A percentile compares a stretch with the other conserved stretches of the same genome.
phyloP scores from a whole-genome alignment of 2,113 vertebrate genomes.

The Istiophorus platypterus region DNA sequence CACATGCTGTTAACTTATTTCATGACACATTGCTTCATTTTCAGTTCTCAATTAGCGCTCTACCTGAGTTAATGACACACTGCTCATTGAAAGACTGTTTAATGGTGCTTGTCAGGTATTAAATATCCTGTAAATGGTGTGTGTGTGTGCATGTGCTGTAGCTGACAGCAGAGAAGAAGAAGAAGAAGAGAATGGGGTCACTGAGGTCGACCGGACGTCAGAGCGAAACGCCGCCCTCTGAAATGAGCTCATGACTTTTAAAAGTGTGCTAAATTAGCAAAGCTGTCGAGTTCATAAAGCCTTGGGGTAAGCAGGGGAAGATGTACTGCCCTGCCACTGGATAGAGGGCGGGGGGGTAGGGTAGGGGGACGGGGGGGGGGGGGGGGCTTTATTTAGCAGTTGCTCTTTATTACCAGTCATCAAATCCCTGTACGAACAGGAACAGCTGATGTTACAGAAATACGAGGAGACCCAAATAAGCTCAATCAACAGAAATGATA shows the following conservation, averaged over 20 bases:
- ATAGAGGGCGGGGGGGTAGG: conserved; percentile 10
- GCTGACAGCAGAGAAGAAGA: conserved; percentile 32
- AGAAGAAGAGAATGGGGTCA: conserved; percentile 13
- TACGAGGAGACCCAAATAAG: conserved; percentile 81
- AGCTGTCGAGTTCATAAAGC: conserved; percentile 70
- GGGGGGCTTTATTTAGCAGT: conserved; percentile 81
- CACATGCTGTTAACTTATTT: conserved; percentile 52
- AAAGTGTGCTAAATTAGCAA: conserved; percentile 75
- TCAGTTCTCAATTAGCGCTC: conserved; percentile 51
- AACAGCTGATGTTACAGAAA: conserved; percentile 80
- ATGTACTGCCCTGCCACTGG: conserved; percentile 59
- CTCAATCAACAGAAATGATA: conserved; percentile 82
- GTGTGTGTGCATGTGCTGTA: conserved; percentile 5
- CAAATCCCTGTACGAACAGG: conserved; percentile 73
- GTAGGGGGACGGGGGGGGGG: conserved; percentile 14
- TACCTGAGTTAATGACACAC: conserved; percentile 61
- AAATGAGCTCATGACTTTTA: conserved; percentile 78
- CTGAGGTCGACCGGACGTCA: conserved; percentile 40
- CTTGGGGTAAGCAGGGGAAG: conserved; percentile 65
- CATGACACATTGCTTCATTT: conserved; percentile 44
- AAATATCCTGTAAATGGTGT: conserved; percentile 33
- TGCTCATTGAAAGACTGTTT: conserved; percentile 50
- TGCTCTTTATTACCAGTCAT: conserved; percentile 84
- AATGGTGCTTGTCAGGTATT: conserved; percentile 56
- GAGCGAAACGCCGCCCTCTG: conserved; percentile 6